A percentile compares a stretch with the other conserved stretches of the same genome.
Conservation (phyloP, 2,888 invertebrate genomes). For the Dascillus cervinus region DNA sequence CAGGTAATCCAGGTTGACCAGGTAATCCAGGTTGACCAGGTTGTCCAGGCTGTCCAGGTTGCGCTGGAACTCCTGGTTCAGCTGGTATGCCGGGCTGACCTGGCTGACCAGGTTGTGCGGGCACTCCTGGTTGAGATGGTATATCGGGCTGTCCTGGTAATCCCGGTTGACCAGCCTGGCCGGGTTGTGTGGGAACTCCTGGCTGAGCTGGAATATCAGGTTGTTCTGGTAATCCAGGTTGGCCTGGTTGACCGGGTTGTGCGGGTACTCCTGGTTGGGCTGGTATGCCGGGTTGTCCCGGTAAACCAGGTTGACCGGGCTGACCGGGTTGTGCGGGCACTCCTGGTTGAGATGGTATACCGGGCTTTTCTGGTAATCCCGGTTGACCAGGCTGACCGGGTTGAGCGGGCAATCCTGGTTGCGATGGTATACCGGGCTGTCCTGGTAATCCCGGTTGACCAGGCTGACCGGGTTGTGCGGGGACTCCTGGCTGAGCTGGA, state of each 20-base stretch:
- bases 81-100: conserved; percentile 9
- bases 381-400: conserved; percentile 10
- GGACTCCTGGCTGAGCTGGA: conserved; percentile 8
- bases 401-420: conserved; percentile 9
- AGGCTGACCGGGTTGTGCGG: conserved; percentile 14
- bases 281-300: too few relatives aligned
- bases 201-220: conserved; percentile 7
- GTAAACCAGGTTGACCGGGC: conserved; percentile 9
- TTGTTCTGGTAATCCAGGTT: conserved; percentile 8
- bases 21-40: conserved; percentile 11
- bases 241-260: conserved; percentile 17
- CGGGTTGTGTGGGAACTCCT: conserved; percentile 9
- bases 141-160: conserved; percentile 17
- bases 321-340: conserved; percentile 15
- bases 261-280: too few relatives aligned
- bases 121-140: conserved; percentile 8
- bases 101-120: conserved; percentile 12
- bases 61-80: conserved; percentile 10
- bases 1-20: conserved; percentile 9
- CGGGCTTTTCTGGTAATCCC: conserved; percentile 13
- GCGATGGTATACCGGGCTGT: conserved; percentile 10
- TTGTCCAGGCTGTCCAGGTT: conserved; percentile 12
- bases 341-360: conserved; percentile 26
- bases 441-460: conserved; percentile 13
- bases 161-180: conserved; percentile 7